phyloP scores from a whole-genome alignment of 1,140 invertebrate genomes.

The Caenorhabditis tropicalis region DNA sequence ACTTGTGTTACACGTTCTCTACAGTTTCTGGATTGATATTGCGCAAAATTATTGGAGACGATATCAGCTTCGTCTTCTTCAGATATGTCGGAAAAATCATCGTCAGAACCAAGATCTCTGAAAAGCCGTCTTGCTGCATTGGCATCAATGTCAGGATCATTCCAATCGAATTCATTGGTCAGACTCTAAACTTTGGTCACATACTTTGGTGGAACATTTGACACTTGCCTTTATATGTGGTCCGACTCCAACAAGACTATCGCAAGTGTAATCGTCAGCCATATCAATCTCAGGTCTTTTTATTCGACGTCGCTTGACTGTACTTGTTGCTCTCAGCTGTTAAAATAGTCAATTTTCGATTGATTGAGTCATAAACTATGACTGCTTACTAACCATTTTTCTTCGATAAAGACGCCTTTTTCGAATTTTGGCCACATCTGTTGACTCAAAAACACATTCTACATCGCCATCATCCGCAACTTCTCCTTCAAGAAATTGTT shows the following conservation, averaged over 20 bases:
- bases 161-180: not conserved
- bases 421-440: not conserved
- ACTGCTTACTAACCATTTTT: conserved; percentile 5
- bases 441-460: not conserved
- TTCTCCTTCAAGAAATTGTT: not conserved
- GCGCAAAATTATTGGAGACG: not conserved
- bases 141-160: not conserved
- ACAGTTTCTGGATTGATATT: not conserved
- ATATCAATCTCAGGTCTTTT: not conserved
- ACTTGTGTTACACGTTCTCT: not conserved
- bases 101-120: not conserved
- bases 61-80: conserved; percentile 27
- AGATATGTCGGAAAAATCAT: not conserved
- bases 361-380: too few species aligned
- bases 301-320: not conserved
- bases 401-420: not conserved
- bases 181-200: not conserved
- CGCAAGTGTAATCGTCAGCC: not conserved
- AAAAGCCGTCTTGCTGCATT: not conserved
- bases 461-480: not conserved
- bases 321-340: not conserved
- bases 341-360: not conserved
- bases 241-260: not conserved
- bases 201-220: too few species aligned
- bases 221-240: not conserved